Base-by-base conservation (phyloP, 2,113 vertebrate species). In the Pycnonotus jocosus region DNA sequence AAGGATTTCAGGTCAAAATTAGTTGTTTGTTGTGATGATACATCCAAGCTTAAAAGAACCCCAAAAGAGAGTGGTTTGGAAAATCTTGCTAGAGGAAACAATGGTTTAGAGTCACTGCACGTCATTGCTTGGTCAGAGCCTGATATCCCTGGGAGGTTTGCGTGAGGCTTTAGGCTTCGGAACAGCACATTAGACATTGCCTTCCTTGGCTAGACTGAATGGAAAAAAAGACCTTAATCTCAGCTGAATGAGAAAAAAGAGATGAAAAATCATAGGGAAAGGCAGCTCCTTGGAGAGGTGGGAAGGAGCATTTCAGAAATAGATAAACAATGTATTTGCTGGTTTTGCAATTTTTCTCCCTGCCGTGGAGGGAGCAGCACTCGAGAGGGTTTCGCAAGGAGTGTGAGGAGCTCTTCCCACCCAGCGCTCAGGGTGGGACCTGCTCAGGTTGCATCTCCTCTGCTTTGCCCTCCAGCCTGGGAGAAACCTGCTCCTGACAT, bases 391-490 rank as follows among this genome's bases (percentile, higher is more conserved):
- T 97, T 97, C 94, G 94, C 96, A 97, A 97, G 96, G 27, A 77
- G 87, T 87, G 56, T 81, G 88, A 62, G 62, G 95, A 94, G 81
- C 79, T 78, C 15, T 96, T 96, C 90, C 97, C 96, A 95, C 96
- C 97, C 97, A 93, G 94, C 74, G 45, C n/a, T 72, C 79, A 91
- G 97, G 98, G 97, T 94, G 98, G 96, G 97, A 97, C 94, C 64
- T 88, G 93, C 73, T 37, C 92, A 57, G 80, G 83, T 94, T 97
- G 96, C 94, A 97, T 88, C 79, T 96, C 90, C 54, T 81, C 61
- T 88, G 87, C 94, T 96, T 96, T 95, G 93, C 97, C 97, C 96
- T 95, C 85, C 94, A 97, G 97, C 96, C 96, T 96, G 93, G 96
- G 95, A 97, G 96, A 95, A 96, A 95, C 97, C 93, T 87, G 95